Evolutionary conservation across 2,888 invertebrate genomes (phyloP).

Genomic region (Andrena dorsata): DNA sequence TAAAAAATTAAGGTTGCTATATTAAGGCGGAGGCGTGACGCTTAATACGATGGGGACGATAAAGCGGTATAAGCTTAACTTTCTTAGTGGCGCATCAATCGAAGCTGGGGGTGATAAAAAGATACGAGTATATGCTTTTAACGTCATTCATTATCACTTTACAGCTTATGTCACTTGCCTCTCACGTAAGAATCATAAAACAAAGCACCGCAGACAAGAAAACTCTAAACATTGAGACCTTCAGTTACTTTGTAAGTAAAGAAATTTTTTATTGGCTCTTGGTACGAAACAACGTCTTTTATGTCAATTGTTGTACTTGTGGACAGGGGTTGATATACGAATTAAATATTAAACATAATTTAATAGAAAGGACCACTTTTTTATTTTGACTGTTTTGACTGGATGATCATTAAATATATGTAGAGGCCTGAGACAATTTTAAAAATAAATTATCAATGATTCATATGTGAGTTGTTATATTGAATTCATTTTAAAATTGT

Average conservation of each 20-base stretch:
- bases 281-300: neutral
- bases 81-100: conserved; percentile 71
- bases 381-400: too few relatives aligned
- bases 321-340: too few relatives aligned
- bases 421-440: too few relatives aligned
- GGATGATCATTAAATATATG: too few relatives aligned
- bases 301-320: too few relatives aligned
- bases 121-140: conserved; percentile 73
- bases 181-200: conserved; percentile 60
- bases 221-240: conserved; percentile 40
- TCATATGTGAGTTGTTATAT: too few relatives aligned
- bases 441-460: too few relatives aligned
- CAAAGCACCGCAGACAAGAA: conserved; percentile 63
- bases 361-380: too few relatives aligned
- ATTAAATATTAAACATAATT: too few relatives aligned
- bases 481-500: too few relatives aligned
- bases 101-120: conserved; percentile 70
- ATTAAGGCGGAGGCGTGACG: conserved; percentile 48
- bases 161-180: conserved; percentile 51
- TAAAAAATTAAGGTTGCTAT: conserved; percentile 63
- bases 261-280: neutral
- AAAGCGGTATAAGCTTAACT: conserved; percentile 68
- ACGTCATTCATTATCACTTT: conserved; percentile 63
- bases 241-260: conserved; percentile 32
- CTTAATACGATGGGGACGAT: conserved; percentile 59